phyloP scores from a whole-genome alignment of 2,888 invertebrate species.

The Drosophila colorata region DNA sequence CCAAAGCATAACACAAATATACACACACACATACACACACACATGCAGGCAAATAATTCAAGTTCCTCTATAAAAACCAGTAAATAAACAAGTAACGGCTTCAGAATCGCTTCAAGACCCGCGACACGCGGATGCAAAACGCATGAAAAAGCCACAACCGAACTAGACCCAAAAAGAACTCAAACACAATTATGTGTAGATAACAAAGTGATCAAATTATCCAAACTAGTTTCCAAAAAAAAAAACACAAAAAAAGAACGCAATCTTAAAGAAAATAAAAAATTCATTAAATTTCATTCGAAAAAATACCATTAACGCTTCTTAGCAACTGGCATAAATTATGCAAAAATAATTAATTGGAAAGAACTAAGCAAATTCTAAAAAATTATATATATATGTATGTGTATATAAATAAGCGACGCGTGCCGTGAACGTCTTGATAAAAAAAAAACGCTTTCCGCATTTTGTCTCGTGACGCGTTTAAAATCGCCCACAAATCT shows the following conservation, averaged over 20 bases:
- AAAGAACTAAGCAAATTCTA: slow-evolving; percentile 45
- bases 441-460: slow-evolving; percentile 50
- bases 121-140: slow-evolving; percentile 74
- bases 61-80: slow-evolving; percentile 79
- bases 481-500: slow-evolving; percentile 44
- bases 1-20: slow-evolving; percentile 29
- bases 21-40: slow-evolving; percentile 3
- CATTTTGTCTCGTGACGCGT: slow-evolving; percentile 68
- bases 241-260: slow-evolving; percentile 24
- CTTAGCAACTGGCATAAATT: slow-evolving; percentile 56
- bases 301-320: slow-evolving; percentile 22
- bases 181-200: slow-evolving; percentile 42
- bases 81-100: slow-evolving; percentile 73
- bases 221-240: slow-evolving; percentile 57
- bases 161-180: slow-evolving; percentile 48
- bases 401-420: slow-evolving; percentile 37
- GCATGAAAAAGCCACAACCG: slow-evolving; percentile 33
- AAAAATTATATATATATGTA: slow-evolving; percentile 3
- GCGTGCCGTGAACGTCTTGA: slow-evolving; percentile 53
- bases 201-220: slow-evolving; percentile 53
- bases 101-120: slow-evolving; percentile 69
- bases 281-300: slow-evolving; percentile 25
- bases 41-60: slow-evolving; percentile 29
- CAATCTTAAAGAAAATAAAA: slow-evolving; percentile 21
- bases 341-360: slow-evolving; percentile 48